Evolutionary conservation across 2,888 invertebrate genomes (phyloP).

Genomic region (Spodoptera littoralis): DNA sequence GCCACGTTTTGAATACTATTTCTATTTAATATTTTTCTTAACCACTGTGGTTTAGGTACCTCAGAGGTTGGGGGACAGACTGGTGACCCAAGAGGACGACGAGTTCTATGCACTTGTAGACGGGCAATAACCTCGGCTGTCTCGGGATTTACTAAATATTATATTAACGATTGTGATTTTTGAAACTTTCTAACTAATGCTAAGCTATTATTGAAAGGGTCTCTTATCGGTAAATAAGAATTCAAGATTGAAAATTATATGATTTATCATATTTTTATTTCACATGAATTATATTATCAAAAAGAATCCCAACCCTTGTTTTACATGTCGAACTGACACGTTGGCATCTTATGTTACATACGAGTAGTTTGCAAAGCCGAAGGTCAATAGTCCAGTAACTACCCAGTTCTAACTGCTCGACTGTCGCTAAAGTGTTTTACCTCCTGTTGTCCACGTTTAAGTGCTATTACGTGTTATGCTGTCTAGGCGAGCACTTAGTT

Average conservation of each 20-base stretch:
- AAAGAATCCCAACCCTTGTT: too few species aligned
- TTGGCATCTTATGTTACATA: neutral
- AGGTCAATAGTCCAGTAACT: constrained; percentile 1
- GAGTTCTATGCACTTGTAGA: constrained; percentile 30
- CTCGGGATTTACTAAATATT: neutral
- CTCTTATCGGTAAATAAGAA: too few species aligned
- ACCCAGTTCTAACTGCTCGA: neutral
- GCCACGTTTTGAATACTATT: neutral
- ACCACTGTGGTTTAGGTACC: neutral
- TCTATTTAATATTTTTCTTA: neutral
- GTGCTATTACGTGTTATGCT: constrained; percentile 10
- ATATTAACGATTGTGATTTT: too few species aligned
- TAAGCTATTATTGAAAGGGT: too few species aligned
- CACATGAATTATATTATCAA: too few species aligned
- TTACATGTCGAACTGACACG: too few species aligned
- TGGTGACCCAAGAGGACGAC: constrained; percentile 27
- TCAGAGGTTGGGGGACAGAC: constrained; percentile 7
- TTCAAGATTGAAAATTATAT: too few species aligned
- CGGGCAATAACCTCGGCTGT: constrained; percentile 28
- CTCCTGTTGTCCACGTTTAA: constrained; percentile 27
- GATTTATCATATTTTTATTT: too few species aligned
- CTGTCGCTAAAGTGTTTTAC: constrained; percentile 17
- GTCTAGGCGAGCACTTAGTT: neutral
- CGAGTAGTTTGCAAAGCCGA: neutral
- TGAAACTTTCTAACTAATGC: too few species aligned